Evolutionary conservation across 1,140 invertebrate genomes (phyloP).

Genomic region (Bombus breviceps): DNA sequence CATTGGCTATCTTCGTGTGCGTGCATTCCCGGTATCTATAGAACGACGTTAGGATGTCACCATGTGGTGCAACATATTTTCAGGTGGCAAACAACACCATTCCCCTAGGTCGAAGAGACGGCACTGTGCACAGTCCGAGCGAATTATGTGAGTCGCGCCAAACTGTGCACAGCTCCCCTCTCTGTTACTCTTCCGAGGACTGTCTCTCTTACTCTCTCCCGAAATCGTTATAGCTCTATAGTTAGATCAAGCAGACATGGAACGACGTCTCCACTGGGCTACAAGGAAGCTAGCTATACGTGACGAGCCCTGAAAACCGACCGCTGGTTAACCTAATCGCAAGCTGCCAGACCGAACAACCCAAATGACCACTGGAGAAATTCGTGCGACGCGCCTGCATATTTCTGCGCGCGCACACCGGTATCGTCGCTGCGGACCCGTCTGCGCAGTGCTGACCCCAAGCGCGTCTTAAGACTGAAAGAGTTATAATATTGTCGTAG

Average conservation of each 20-base stretch:
- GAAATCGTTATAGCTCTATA: constrained; percentile 60
- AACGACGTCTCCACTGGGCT: constrained; percentile 21
- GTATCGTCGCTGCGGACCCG: neutral
- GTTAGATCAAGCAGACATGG: constrained; percentile 44
- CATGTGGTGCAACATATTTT: constrained; percentile 69
- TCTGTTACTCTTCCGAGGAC: neutral
- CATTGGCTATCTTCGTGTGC: neutral
- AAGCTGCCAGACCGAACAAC: neutral
- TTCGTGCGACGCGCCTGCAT: constrained; percentile 9
- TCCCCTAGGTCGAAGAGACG: constrained; percentile 24
- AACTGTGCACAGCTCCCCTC: neutral
- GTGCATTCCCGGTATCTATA: constrained; percentile 8
- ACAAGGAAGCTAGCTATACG: constrained; percentile 7
- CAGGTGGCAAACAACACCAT: constrained; percentile 51
- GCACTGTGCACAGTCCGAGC: constrained; percentile 1
- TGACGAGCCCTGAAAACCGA: constrained; percentile 26
- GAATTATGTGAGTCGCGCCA: constrained; percentile 54
- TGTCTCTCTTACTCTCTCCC: neutral
- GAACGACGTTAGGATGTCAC: constrained; percentile 57
- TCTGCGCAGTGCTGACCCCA: neutral
- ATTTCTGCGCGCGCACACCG: neutral
- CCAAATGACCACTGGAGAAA: constrained; percentile 4
- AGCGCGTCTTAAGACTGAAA: neutral
- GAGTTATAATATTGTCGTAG: neutral
- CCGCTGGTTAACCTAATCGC: constrained; percentile 13